Evolutionary conservation across 2,888 invertebrate genomes (phyloP).

Genomic region (Rapana venosa): DNA sequence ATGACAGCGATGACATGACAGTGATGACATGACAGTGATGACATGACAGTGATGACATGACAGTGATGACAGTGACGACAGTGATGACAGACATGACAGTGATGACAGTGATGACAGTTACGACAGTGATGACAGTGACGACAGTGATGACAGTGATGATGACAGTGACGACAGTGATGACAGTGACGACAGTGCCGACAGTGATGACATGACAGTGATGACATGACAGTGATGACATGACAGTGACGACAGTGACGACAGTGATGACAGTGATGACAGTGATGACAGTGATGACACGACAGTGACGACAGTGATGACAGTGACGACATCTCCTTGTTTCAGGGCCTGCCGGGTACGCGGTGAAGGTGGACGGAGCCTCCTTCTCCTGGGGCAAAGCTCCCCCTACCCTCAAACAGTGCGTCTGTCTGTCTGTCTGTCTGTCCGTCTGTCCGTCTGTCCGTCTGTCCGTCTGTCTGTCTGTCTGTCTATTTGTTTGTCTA

Average conservation of each 20-base stretch:
- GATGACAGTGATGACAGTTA: slow-evolving; percentile 25
- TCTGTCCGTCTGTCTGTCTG: background rate
- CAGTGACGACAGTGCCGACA: background rate
- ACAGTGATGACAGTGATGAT: too few species aligned
- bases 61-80: background rate
- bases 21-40: background rate
- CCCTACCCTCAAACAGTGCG: slow-evolving; percentile 55
- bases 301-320: background rate
- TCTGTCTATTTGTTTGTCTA: background rate
- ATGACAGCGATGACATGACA: background rate
- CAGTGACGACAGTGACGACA: background rate
- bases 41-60: background rate
- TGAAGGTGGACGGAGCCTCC: slow-evolving; percentile 54
- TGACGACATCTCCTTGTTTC: background rate
- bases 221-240: background rate
- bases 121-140: background rate
- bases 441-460: background rate
- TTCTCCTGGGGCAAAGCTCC: slow-evolving; percentile 56
- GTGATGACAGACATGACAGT: background rate
- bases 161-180: too few species aligned
- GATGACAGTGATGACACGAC: background rate
- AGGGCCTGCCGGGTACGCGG: slow-evolving; percentile 49
- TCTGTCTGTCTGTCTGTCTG: slow-evolving; percentile 18
- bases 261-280: background rate
- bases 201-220: background rate